Evolutionary conservation across 2,113 vertebrate genomes (phyloP).

Genomic region (Protomyctophum bolini): DNA sequence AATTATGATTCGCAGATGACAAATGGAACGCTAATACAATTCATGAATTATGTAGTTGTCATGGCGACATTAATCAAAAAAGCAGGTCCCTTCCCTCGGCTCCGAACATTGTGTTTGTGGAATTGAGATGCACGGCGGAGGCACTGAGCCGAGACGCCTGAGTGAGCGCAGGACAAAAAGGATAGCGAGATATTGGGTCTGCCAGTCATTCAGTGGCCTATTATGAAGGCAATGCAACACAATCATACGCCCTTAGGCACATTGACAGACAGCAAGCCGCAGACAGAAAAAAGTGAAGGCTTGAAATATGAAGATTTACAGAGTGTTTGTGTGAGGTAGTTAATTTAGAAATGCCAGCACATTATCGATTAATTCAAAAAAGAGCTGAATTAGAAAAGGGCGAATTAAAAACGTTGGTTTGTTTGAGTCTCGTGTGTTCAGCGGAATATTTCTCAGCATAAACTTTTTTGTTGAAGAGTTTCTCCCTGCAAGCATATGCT

Average conservation of each 20-base stretch:
- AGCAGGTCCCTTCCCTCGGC: slow-evolving; percentile 57
- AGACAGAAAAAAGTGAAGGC: slow-evolving; percentile 48
- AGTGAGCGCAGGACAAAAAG: slow-evolving; percentile 55
- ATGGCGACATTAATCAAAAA: slow-evolving; percentile 80
- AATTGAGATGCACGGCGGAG: slow-evolving; percentile 75
- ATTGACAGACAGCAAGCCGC: slow-evolving; percentile 50
- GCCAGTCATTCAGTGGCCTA: slow-evolving; percentile 71
- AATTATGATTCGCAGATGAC: slow-evolving; percentile 79
- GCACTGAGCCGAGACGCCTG: slow-evolving; percentile 54
- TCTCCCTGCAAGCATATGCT: background rate
- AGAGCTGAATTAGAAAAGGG: background rate
- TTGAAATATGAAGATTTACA: slow-evolving; percentile 11
- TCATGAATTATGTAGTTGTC: slow-evolving; percentile 83
- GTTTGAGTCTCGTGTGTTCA: slow-evolving; percentile 40
- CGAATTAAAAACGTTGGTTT: slow-evolving; percentile 7
- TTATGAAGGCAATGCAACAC: slow-evolving; percentile 69
- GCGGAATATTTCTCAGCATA: background rate
- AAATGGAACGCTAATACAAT: slow-evolving; percentile 80
- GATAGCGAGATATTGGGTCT: slow-evolving; percentile 71
- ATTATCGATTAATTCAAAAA: slow-evolving; percentile 16
- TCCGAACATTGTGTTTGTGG: slow-evolving; percentile 74
- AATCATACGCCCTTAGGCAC: slow-evolving; percentile 61
- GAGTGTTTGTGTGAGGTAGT: slow-evolving; percentile 23
- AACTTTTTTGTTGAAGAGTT: background rate
- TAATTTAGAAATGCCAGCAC: slow-evolving; percentile 4